Conservation (phyloP, 2,797 vertebrate species). For the Huso huso region DNA sequence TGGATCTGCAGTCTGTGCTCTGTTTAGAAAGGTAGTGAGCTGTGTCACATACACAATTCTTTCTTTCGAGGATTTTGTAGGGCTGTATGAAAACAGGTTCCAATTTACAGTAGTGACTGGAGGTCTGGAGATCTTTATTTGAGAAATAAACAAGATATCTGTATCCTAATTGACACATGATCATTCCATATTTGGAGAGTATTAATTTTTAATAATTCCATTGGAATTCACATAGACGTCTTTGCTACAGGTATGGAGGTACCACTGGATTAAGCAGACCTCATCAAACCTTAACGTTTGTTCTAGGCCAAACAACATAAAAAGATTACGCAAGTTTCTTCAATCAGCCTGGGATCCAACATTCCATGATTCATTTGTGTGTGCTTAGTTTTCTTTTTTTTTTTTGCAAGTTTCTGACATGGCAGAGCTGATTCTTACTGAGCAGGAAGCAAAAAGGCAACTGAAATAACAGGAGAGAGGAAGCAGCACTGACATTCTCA, state of each 20-base stretch:
- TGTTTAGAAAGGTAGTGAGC: no score
- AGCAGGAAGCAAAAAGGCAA: slow-evolving; percentile 32
- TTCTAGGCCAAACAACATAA: background rate
- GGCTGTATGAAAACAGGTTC: no score
- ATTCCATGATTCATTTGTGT: slow-evolving; percentile 6
- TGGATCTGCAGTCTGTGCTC: no score
- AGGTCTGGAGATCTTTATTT: no score
- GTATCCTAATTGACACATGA: no score
- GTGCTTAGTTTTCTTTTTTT: background rate
- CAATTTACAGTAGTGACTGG: no score
- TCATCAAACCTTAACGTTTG: background rate
- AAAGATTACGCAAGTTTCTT: slow-evolving; percentile 9
- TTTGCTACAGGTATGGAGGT: slow-evolving; percentile 2
- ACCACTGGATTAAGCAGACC: background rate
- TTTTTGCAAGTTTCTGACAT: slow-evolving; percentile 14
- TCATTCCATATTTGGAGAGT: no score
- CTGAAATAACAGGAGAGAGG: slow-evolving; percentile 41
- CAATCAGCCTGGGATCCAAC: slow-evolving; percentile 2
- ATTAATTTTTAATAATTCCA: background rate
- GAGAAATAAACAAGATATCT: no score
- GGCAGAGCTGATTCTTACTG: slow-evolving; percentile 16
- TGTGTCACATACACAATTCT: no score
- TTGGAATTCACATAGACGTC: slow-evolving; percentile 3
- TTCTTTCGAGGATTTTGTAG: no score
- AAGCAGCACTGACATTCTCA: slow-evolving; percentile 22